These are phyloP conservation scores for Machimus atricapillus DNA, from an alignment of 2,888 invertebrate genomes.

Conservation along the genomic window DNA sequence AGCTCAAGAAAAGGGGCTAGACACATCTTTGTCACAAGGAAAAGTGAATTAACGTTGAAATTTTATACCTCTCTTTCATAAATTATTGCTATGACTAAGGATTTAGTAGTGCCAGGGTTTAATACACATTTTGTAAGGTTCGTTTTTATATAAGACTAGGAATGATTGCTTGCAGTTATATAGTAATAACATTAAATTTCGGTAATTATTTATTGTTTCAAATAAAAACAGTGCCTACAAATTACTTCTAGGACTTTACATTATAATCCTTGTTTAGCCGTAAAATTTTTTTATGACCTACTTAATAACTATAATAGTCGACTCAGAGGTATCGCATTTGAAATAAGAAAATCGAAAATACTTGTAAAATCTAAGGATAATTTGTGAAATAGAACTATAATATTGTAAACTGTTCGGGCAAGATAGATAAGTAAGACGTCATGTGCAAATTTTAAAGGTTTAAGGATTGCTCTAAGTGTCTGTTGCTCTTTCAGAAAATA, in stretches of 20 bases:
- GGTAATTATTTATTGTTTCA: slow-evolving; percentile 34
- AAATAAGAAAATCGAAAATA: slow-evolving; percentile 31
- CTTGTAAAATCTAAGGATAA: slow-evolving; percentile 29
- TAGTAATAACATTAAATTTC: slow-evolving; percentile 26
- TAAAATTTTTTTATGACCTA: slow-evolving; percentile 36
- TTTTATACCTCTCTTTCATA: neutral
- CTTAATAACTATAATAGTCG: slow-evolving; percentile 31
- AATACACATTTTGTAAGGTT: slow-evolving; percentile 24
- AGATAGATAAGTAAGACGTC: slow-evolving; percentile 29
- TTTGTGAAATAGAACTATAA: slow-evolving; percentile 35
- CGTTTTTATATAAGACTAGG: slow-evolving; percentile 28
- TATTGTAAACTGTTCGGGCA: slow-evolving; percentile 16
- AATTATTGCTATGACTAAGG: slow-evolving; percentile 24
- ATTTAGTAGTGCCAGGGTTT: slow-evolving; percentile 29
- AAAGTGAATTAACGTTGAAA: slow-evolving; percentile 36
- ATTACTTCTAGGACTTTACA: slow-evolving; percentile 37
- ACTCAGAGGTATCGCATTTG: slow-evolving; percentile 31
- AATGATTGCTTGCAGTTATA: slow-evolving; percentile 33
- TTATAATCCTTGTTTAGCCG: slow-evolving; percentile 33
- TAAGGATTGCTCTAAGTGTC: slow-evolving; percentile 32
- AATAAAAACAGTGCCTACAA: slow-evolving; percentile 40
- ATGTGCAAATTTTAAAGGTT: slow-evolving; percentile 24
- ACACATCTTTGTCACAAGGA: neutral
- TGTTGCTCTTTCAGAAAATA: neutral
- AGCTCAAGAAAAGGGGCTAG: neutral